Evolutionary conservation across 2,113 vertebrate species (phyloP), one percentile per base, ranked within the genome.

Genomic region (Corythornis vintsioides): DNA sequence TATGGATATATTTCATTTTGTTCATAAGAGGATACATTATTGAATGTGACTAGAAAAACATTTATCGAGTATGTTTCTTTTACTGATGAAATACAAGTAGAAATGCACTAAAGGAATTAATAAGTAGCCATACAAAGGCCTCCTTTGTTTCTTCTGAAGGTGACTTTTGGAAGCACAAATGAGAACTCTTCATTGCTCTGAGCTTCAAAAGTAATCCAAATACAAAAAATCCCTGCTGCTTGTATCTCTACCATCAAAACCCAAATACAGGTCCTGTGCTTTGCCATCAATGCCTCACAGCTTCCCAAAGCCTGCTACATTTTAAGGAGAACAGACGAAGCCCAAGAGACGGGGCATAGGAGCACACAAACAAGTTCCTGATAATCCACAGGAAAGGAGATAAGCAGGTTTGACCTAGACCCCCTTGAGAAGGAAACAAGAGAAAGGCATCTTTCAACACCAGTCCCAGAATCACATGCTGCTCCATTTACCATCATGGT

Each of bases 371-470:
- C 67, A 83, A 86, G 45, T 45, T 88, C 57, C 45, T 1, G 2
- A 66, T 74, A 92, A 80, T 74, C 81, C 90, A 42, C 38, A 73
- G 86, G 86, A 89, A 94, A 91, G 73, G 59, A 92, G 91, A 74
- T 89, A 85, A 83, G 13, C 1, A 7, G 47, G 43, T 55, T 86
- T 14, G 5, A 79, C 43, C n/a, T 31, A 47, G 48, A 65, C 25
- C 25, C 64, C 74, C 48, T 69, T 50, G 52, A 81, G 93, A 91
- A 78, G 59, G 67, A 45, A 90, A 64, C 38, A 81, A 73, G 71
- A 69, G 59, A 82, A 95, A 85, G 22, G 52, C 13, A 40, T 94
- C 82, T 94, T 89, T 94, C 94, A 96, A 28, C 76, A 65, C 28
- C 56, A 14, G 11, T 55, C 72, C 28, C 28, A 5, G 1, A 33